Conservation (phyloP, 1,140 invertebrate species). For the Potamilus streckersoni region DNA sequence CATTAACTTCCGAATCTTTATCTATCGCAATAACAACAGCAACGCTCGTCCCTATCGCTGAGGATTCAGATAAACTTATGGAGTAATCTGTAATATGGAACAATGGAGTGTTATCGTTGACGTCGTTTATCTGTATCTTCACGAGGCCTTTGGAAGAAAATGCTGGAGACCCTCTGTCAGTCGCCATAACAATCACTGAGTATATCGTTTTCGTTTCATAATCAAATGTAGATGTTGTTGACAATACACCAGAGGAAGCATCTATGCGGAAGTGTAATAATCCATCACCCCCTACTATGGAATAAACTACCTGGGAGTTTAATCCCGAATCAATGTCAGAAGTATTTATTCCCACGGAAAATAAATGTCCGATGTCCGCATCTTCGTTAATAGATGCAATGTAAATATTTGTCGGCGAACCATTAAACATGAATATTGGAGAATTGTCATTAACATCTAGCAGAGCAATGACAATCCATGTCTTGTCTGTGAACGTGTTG, state of each 20-base stretch:
- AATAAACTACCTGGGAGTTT: slow-evolving; percentile 38
- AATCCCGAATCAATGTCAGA: slow-evolving; percentile 35
- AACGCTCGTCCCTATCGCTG: slow-evolving; percentile 34
- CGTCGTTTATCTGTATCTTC: slow-evolving; percentile 32
- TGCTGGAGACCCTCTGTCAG: slow-evolving; percentile 50
- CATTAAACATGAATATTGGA: slow-evolving; percentile 13
- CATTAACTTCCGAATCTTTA: slow-evolving; percentile 47
- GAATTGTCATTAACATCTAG: slow-evolving; percentile 91
- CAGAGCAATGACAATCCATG: slow-evolving; percentile 38
- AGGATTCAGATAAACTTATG: slow-evolving; percentile 42
- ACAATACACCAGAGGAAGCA: slow-evolving; percentile 31
- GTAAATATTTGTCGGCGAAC: neutral
- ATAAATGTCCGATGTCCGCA: neutral
- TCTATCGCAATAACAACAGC: slow-evolving; percentile 45
- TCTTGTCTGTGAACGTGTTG: neutral
- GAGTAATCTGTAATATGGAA: slow-evolving; percentile 46
- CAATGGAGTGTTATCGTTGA: slow-evolving; percentile 36
- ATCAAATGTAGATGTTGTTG: slow-evolving; percentile 34
- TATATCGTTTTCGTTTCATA: slow-evolving; percentile 41
- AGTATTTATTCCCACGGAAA: slow-evolving; percentile 23
- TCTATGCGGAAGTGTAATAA: slow-evolving; percentile 34
- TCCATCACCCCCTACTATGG: slow-evolving; percentile 31
- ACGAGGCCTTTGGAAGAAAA: slow-evolving; percentile 31
- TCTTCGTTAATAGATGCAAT: slow-evolving; percentile 12
- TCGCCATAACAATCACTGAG: slow-evolving; percentile 55